phyloP scores from a whole-genome alignment of 2,113 vertebrate genomes.

The Salvator merianae region DNA sequence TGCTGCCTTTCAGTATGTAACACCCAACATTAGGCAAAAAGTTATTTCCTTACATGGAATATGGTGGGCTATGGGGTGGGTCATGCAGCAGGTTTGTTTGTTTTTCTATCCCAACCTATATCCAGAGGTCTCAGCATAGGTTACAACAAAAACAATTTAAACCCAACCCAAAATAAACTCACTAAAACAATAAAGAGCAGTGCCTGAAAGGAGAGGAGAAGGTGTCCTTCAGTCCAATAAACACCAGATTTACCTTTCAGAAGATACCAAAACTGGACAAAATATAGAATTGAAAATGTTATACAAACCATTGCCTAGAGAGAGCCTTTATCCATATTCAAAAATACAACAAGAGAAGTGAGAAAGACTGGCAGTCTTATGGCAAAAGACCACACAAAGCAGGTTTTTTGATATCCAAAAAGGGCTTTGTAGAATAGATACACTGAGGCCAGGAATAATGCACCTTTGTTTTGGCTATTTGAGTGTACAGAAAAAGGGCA shows the following conservation, averaged over 20 bases:
- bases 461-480: not conserved
- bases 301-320: not conserved
- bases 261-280: no score
- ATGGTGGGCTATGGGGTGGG: no score
- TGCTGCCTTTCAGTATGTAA: not conserved
- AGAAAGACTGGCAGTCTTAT: not conserved
- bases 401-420: not conserved
- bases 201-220: no score
- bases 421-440: not conserved
- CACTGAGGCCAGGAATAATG: not conserved
- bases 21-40: not conserved
- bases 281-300: not conserved
- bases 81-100: not conserved
- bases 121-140: no score
- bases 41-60: not conserved
- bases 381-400: not conserved
- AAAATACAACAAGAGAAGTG: not conserved
- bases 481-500: not conserved
- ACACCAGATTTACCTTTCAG: not conserved
- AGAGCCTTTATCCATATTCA: not conserved
- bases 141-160: no score
- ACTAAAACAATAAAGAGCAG: no score
- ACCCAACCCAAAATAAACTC: no score
- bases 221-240: not conserved
- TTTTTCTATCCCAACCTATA: no score